phyloP scores from a whole-genome alignment of 2,797 vertebrate species.

The Eptatretus atami region DNA sequence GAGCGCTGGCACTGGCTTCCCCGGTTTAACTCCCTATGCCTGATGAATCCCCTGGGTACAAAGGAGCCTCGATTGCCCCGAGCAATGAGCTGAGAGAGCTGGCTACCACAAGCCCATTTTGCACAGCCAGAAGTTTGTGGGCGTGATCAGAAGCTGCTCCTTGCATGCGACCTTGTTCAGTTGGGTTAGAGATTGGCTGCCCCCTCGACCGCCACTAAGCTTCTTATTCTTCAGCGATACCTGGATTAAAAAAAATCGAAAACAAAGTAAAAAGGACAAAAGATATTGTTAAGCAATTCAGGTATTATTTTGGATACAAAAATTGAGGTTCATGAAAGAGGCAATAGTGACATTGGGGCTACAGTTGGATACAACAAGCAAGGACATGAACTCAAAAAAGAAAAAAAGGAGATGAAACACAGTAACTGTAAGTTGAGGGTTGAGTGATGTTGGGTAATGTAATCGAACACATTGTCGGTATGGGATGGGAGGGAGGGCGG shows the following conservation, averaged over 20 bases:
- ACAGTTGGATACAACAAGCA: too few relatives aligned
- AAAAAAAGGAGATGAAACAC: too few relatives aligned
- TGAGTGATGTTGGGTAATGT: too few relatives aligned
- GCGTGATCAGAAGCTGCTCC: slow-evolving; percentile 10
- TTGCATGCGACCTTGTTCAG: slow-evolving; percentile 30
- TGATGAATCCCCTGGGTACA: slow-evolving; percentile 21
- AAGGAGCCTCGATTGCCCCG: slow-evolving; percentile 48
- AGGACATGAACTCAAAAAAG: too few relatives aligned
- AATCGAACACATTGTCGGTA: too few relatives aligned
- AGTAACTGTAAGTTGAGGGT: too few relatives aligned
- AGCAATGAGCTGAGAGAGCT: slow-evolving; percentile 43
- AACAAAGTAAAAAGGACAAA: too few relatives aligned
- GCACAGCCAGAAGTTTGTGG: slow-evolving; percentile 46
- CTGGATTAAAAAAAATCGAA: slow-evolving; percentile 14
- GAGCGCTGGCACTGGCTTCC: slow-evolving; percentile 40
- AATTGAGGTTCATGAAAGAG: too few relatives aligned
- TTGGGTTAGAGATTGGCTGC: slow-evolving; percentile 35
- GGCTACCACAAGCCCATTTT: slow-evolving; percentile 33
- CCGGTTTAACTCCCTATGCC: slow-evolving; percentile 35
- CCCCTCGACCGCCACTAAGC: slow-evolving; percentile 37
- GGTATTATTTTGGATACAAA: too few relatives aligned
- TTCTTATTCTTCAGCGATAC: slow-evolving; percentile 96
- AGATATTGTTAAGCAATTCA: too few relatives aligned
- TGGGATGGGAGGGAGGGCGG: too few relatives aligned
- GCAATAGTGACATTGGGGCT: too few relatives aligned